Conservation (phyloP, 1,140 invertebrate species). For the Platorchestia sp. region DNA sequence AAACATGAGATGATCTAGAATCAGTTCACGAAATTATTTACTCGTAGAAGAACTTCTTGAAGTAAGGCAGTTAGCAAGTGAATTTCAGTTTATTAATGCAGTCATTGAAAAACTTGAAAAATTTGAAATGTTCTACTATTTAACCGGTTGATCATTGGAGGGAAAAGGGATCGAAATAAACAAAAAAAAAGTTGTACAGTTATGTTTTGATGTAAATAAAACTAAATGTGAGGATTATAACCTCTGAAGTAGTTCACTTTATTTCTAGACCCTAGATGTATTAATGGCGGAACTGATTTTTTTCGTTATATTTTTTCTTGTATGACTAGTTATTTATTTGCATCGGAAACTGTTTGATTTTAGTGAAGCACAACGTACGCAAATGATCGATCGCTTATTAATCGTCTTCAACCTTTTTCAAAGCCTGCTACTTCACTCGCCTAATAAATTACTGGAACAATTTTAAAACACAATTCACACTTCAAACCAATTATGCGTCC, state of each 20-base stretch:
- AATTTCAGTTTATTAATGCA: background rate
- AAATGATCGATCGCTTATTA: no score
- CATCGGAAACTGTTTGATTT: no score
- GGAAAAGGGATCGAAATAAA: background rate
- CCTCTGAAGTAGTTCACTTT: no score
- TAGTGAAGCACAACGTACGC: no score
- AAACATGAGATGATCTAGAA: background rate
- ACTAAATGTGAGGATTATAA: background rate
- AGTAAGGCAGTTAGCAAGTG: background rate
- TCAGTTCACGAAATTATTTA: background rate
- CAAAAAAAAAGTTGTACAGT: background rate
- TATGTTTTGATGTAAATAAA: background rate
- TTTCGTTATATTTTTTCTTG: no score
- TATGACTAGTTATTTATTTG: no score
- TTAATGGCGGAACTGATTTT: no score
- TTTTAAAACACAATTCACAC: background rate
- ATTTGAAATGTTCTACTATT: background rate
- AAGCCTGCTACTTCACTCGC: no score
- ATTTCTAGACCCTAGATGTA: no score
- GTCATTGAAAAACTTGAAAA: background rate
- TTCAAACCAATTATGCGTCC: background rate
- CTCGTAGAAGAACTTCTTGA: background rate
- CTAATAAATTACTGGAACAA: background rate
- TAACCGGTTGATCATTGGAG: no score
- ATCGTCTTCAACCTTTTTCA: no score